phyloP scores from a whole-genome alignment of 2,888 invertebrate genomes.

The Brenthis daphne region DNA sequence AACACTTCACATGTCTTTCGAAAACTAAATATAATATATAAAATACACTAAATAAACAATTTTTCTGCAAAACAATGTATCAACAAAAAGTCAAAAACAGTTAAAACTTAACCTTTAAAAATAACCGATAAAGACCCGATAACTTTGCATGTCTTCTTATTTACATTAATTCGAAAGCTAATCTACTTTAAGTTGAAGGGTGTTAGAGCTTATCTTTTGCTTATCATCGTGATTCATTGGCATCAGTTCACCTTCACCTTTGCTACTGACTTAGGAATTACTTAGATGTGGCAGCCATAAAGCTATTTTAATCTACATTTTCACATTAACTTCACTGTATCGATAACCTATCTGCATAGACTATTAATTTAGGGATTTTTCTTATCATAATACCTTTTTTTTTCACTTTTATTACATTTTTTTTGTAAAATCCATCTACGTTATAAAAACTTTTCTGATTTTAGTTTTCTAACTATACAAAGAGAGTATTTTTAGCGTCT shows the following conservation, averaged over 20 bases:
- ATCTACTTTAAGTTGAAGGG: conserved; percentile 24
- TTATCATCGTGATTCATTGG: conserved; percentile 34
- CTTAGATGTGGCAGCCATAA: conserved; percentile 8
- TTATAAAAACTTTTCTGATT: no score
- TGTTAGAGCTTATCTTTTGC: conserved; percentile 27
- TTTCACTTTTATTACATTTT: no score
- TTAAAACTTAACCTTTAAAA: not conserved
- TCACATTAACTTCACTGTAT: no score
- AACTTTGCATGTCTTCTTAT: conserved; percentile 2
- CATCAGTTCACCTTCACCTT: conserved; percentile 36
- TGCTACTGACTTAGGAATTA: conserved; percentile 14
- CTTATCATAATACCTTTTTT: no score
- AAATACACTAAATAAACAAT: not conserved
- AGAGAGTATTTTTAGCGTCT: no score
- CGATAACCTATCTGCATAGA: no score
- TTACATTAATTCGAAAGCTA: conserved; percentile 16
- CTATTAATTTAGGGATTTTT: no score
- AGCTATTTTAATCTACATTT: not conserved
- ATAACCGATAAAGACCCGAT: conserved; percentile 11
- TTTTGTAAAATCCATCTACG: no score
- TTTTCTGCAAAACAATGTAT: no score
- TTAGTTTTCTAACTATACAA: no score
- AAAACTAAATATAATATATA: no score
- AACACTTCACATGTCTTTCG: not conserved
- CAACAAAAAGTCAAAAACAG: no score